phyloP scores from a whole-genome alignment of 1,140 invertebrate genomes.

The Drosophila micromelanica region DNA sequence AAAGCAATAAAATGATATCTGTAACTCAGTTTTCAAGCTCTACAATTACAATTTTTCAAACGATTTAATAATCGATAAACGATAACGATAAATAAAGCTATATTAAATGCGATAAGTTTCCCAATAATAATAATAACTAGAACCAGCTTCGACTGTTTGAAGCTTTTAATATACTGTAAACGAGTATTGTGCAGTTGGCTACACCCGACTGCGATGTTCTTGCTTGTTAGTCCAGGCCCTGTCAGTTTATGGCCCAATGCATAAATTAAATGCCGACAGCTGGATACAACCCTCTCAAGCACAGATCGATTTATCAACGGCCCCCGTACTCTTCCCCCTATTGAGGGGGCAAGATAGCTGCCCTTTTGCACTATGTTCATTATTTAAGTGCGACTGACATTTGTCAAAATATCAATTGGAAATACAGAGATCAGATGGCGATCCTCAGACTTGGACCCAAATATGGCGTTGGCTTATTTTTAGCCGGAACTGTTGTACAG shows the following conservation, averaged over 20 bases:
- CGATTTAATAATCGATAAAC: too few species aligned
- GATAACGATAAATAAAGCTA: too few species aligned
- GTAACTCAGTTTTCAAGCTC: too few species aligned
- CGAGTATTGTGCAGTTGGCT: too few species aligned
- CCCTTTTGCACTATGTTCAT: constrained; percentile 29
- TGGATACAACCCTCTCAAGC: background rate
- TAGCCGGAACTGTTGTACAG: constrained; percentile 64
- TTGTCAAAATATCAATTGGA: constrained; percentile 64
- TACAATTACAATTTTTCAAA: too few species aligned
- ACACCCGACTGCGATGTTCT: too few species aligned
- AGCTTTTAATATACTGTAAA: too few species aligned
- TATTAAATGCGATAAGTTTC: too few species aligned
- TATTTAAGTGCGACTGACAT: constrained; percentile 48
- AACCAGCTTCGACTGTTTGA: too few species aligned
- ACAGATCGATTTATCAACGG: constrained; percentile 47
- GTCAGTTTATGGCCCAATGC: constrained; percentile 57
- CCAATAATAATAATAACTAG: too few species aligned
- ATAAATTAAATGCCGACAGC: constrained; percentile 35
- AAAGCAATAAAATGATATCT: too few species aligned
- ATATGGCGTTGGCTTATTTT: constrained; percentile 54
- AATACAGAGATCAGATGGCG: background rate
- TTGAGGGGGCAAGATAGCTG: background rate
- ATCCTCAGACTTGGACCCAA: constrained; percentile 17
- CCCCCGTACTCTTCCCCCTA: background rate
- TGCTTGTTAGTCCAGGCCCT: background rate